Evolutionary conservation across 30 jellyfish, hydroid and myxozoan species (phyloP), one percentile per base, ranked within the genome.

Genomic region (Hydra vulgaris): DNA sequence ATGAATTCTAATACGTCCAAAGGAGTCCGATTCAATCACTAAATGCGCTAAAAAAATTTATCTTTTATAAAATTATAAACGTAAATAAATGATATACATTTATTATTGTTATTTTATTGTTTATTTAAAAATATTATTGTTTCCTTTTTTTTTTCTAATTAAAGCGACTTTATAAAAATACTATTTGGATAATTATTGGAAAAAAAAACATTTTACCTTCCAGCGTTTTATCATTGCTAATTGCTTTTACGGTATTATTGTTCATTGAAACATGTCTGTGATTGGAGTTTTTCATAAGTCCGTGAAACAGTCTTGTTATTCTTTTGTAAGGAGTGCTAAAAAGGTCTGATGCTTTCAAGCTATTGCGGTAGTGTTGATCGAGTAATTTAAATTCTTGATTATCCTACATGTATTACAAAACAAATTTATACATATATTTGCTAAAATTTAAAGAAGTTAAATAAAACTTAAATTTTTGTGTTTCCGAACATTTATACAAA

Each of bases 1-100:
- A 68, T 80, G 81, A 22, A 80, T 80, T 26, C 71, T 80, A 12
- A 80, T 70, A 8, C 81, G 70, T 23, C 87, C 87, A 27, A 80
- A 80, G 8, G 87, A 66, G 67, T 80, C 87, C 3, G 87, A 80
- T 70, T 80, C 87, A 26, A 80, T 80, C 8, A 80, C 83, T 15
- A 80, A 54, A 26, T 80, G 81, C 15, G 84, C 87, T 80, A 70
- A 21, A 70, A 70, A 66, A 80, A 80, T 40, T 40, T 40, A 3
- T 40, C 12, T 40, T 40, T n/a, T n/a, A n/a, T n/a, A n/a, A n/a
- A n/a, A n/a, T n/a, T n/a, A n/a, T n/a, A n/a, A n/a, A n/a, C n/a
- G n/a, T n/a, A n/a, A n/a, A n/a, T n/a, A n/a, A n/a, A n/a, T n/a
- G n/a, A n/a, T n/a, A n/a, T n/a, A n/a, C n/a, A n/a, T n/a, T n/a